Conservation (phyloP, 2,888 invertebrate genomes). For the Campaea margaritaria region DNA sequence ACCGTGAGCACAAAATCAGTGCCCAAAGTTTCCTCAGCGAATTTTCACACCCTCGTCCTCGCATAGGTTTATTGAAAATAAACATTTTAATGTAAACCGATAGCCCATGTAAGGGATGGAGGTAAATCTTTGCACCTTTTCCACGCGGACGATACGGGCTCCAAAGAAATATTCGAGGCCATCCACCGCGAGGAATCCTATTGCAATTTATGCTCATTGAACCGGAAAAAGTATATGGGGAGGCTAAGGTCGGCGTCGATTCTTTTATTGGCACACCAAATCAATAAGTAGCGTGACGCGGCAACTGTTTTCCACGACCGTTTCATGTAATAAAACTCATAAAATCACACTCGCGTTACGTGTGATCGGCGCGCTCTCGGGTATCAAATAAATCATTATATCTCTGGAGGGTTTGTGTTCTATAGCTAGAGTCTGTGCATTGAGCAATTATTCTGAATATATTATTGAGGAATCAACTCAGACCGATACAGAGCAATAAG, state of each 20-base stretch:
- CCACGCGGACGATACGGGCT: conserved; percentile 62
- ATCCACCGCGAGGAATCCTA: conserved; percentile 79
- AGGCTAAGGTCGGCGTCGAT: conserved; percentile 75
- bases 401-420: conserved; percentile 69
- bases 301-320: conserved; percentile 57
- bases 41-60: conserved; percentile 51
- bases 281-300: conserved; percentile 77
- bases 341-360: conserved; percentile 54
- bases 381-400: conserved; percentile 52
- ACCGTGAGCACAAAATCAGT: conserved; percentile 58
- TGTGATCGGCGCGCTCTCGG: conserved; percentile 40
- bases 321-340: conserved; percentile 56
- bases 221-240: conserved; percentile 80
- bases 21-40: conserved; percentile 47
- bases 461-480: conserved; percentile 69
- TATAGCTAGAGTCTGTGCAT: conserved; percentile 51
- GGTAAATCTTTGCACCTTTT: conserved; percentile 78
- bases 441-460: conserved; percentile 79
- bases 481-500: conserved; percentile 71
- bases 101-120: conserved; percentile 62
- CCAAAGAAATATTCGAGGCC: conserved; percentile 73
- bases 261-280: conserved; percentile 80
- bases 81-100: conserved; percentile 72
- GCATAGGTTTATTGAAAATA: conserved; percentile 63
- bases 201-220: conserved; percentile 84